A percentile compares a stretch with the other conserved stretches of the same genome.
phyloP scores from a whole-genome alignment of 2,888 invertebrate species.

The Alsophila aescularia region DNA sequence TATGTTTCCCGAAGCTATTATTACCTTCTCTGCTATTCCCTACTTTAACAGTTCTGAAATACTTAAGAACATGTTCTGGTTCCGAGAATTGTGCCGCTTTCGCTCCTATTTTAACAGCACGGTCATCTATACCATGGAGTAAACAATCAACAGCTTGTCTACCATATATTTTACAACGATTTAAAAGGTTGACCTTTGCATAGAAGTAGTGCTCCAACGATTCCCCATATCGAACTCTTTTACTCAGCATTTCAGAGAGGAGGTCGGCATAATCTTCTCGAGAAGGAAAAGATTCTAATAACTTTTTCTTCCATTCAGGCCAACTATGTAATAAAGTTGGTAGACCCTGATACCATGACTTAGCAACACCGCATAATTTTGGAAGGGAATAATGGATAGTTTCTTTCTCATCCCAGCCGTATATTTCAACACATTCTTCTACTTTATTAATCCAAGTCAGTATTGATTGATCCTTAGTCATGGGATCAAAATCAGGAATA shows the following conservation, averaged over 20 bases:
- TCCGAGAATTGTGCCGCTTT: not conserved
- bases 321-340: constrained; percentile 4
- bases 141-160: constrained; percentile 39
- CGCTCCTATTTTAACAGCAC: not conserved
- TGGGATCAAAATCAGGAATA: not conserved
- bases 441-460: constrained; percentile 18
- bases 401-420: constrained; percentile 20
- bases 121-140: constrained; percentile 29
- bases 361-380: constrained; percentile 12
- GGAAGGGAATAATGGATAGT: constrained; percentile 21
- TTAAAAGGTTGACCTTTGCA: constrained; percentile 28
- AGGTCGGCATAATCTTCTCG: constrained; percentile 19
- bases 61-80: not conserved
- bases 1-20: too few species aligned
- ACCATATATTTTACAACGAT: constrained; percentile 31
- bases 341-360: constrained; percentile 22
- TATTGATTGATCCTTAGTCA: constrained; percentile 11
- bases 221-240: not conserved
- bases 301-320: constrained; percentile 20
- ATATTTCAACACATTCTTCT: constrained; percentile 19
- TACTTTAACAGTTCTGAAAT: too few species aligned
- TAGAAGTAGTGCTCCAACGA: constrained; percentile 22
- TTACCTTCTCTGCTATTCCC: too few species aligned
- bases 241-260: constrained; percentile 10
- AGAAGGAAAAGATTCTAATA: constrained; percentile 14